A percentile compares a stretch with the other conserved stretches of the same genome.
Evolutionary conservation across 1,140 invertebrate genomes (phyloP).

Genomic region (Dryas iulia): DNA sequence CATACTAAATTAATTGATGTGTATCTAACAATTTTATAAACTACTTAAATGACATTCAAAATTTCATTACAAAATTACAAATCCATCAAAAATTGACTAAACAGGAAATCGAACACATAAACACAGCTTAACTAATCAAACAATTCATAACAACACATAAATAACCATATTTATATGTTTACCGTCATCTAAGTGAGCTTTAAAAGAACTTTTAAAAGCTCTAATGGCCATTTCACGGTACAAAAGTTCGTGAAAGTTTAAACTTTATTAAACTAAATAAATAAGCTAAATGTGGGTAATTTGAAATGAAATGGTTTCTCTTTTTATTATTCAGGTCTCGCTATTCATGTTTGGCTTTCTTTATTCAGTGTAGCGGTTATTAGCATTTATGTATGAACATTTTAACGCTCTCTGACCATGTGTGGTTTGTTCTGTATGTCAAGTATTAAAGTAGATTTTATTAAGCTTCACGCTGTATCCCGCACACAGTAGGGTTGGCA

Average conservation of each 20-base stretch:
- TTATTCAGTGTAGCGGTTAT: background rate
- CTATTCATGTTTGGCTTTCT: conserved; percentile 7
- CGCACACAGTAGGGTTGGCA: too few relatives aligned
- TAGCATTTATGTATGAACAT: background rate
- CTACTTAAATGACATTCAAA: too few relatives aligned
- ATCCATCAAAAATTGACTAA: too few relatives aligned
- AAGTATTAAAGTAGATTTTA: background rate
- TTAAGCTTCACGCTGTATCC: background rate
- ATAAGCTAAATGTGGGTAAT: conserved; percentile 7
- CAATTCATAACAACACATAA: background rate
- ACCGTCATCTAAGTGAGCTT: conserved; percentile 7
- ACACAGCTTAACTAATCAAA: background rate
- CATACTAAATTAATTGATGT: too few relatives aligned
- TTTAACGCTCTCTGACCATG: background rate
- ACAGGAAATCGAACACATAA: background rate
- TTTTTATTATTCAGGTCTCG: background rate
- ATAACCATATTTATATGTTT: conserved; percentile 5
- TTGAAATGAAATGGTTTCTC: background rate
- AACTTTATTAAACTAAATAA: conserved; percentile 18
- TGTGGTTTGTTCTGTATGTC: background rate
- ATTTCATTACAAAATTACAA: too few relatives aligned
- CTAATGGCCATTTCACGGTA: conserved; percentile 14
- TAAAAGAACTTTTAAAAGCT: conserved; percentile 6
- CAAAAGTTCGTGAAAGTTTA: background rate
- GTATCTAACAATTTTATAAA: too few relatives aligned